Evolutionary conservation across 92 coral and sea anemone species (phyloP), one percentile per base, ranked within the genome.

Genomic region (Paragorgia papillata): DNA sequence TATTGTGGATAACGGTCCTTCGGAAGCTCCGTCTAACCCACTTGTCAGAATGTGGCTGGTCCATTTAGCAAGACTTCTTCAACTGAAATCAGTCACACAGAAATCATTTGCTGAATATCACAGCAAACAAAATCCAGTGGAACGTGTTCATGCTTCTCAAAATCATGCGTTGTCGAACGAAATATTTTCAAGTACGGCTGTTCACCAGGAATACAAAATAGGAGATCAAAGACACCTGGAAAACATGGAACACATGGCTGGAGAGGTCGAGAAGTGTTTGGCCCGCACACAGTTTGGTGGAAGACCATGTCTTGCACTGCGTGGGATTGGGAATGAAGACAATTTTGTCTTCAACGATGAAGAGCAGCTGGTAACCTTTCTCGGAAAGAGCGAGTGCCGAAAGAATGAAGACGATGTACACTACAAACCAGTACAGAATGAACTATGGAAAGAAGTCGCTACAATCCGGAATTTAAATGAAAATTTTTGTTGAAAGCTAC

Each of bases 1-100:
- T 39, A 73, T 89, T 28, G 90, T 89, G 35, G 90, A 89, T 30
- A 89, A 89, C 64, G 90, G 93, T 12, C 90, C 92, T 17, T 66
- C 92, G 1, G 87, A 85, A 57, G 88, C 84, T 12, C 78, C 76
- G 55, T n/a, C 79, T 81, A 43, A 83, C 56, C 21, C 56, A 67
- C 40, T 44, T 15, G 10, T 85, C 25, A 60, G 65, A 17, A 76
- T 86, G 84, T 81, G 86, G 83, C 31, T 86, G 40, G 90, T 66
- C 12, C 82, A 86, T 24, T 40, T 81, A 14, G 83, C 75, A 2
- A 13, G 15, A 49, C 18, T 73, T 19, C 44, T 30, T 0, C 19
- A 58, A 26, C 44, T 54, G 32, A 51, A 37, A 21, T 58, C 53
- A 13, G 28, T 37, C 2, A 73, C 83, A 9, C 89, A 86, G 75